These are phyloP conservation scores for Pelosia muscerda DNA, from an alignment of 2,888 invertebrate genomes.

Conservation along the genomic window DNA sequence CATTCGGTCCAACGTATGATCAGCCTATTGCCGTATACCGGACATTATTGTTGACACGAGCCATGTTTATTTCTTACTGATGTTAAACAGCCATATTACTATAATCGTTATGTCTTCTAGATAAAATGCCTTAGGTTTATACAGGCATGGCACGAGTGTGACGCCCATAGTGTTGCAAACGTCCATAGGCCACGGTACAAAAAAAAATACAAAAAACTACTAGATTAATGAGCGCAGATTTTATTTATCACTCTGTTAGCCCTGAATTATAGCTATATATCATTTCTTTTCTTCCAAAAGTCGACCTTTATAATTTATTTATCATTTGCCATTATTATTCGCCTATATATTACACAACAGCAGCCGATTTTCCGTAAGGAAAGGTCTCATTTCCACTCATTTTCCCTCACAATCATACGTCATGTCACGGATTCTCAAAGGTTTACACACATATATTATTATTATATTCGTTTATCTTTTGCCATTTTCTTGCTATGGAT, in stretches of 20 bases:
- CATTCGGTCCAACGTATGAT: too few relatives aligned
- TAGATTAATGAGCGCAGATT: too few relatives aligned
- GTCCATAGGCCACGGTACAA: too few relatives aligned
- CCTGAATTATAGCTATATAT: not conserved
- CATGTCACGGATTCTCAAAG: constrained; percentile 23
- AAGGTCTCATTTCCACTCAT: constrained; percentile 22
- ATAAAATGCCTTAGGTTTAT: too few relatives aligned
- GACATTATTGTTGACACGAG: too few relatives aligned
- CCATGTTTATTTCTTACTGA: too few relatives aligned
- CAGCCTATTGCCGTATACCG: too few relatives aligned
- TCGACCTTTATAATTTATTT: not conserved
- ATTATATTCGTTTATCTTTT: constrained; percentile 24
- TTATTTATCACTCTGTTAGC: not conserved
- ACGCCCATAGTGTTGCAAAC: too few relatives aligned
- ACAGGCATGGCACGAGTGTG: too few relatives aligned
- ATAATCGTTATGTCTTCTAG: too few relatives aligned
- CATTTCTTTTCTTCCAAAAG: not conserved
- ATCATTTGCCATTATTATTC: not conserved
- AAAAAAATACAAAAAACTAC: too few relatives aligned
- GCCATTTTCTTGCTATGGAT: constrained; percentile 22
- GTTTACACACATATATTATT: constrained; percentile 18
- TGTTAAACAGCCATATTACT: too few relatives aligned
- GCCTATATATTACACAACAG: constrained; percentile 7
- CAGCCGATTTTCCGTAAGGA: constrained; percentile 10
- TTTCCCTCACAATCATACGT: constrained; percentile 24